Conservation (phyloP, 2,888 invertebrate species). For the Drosophila tripunctata region DNA sequence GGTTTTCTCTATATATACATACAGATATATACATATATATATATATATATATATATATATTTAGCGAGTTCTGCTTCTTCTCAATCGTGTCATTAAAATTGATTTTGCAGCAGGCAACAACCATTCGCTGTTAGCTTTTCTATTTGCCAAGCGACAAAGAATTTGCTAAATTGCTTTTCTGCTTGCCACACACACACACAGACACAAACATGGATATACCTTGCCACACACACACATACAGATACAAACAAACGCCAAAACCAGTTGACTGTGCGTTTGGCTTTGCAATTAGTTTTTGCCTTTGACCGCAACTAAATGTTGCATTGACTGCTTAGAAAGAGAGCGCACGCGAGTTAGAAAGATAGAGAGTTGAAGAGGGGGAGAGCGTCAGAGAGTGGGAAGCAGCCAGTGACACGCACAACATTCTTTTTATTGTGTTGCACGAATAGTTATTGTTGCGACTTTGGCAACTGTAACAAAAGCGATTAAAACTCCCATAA, state of each 20-base stretch:
- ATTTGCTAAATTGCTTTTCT: slow-evolving; percentile 79
- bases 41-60: too few species aligned
- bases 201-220: slow-evolving; percentile 16
- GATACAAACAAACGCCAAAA: slow-evolving; percentile 12
- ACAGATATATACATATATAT: too few species aligned
- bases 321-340: slow-evolving; percentile 55
- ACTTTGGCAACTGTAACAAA: slow-evolving; percentile 76
- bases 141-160: slow-evolving; percentile 75
- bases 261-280: slow-evolving; percentile 69
- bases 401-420: slow-evolving; percentile 40
- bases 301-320: slow-evolving; percentile 68
- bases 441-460: slow-evolving; percentile 65
- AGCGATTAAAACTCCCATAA: slow-evolving; percentile 82
- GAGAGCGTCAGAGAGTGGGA: neutral
- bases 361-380: neutral
- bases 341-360: neutral
- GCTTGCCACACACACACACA: slow-evolving; percentile 46
- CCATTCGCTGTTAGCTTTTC: slow-evolving; percentile 62
- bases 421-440: slow-evolving; percentile 62
- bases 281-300: slow-evolving; percentile 75
- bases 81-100: slow-evolving; percentile 74
- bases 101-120: slow-evolving; percentile 61
- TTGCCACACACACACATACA: slow-evolving; percentile 21
- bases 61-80: slow-evolving; percentile 38
- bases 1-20: slow-evolving; percentile 27